Percentiles rank a stretch among this genome's conserved stretches.
These are phyloP conservation scores for Fulica atra DNA, from an alignment of 2,113 vertebrate species.

Conservation along the genomic window DNA sequence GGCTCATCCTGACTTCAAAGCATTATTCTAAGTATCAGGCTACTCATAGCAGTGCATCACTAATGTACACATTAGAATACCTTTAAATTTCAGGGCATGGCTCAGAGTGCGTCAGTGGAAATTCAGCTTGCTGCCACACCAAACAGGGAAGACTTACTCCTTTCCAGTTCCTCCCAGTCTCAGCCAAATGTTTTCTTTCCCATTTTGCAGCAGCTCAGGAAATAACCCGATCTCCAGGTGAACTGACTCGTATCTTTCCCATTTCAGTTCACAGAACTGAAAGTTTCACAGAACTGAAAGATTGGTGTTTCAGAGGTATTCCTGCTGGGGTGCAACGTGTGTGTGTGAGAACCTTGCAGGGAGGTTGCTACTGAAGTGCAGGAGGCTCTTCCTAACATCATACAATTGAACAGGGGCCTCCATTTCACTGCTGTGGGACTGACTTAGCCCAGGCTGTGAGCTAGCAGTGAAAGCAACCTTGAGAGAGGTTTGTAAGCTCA, in stretches of 20 bases:
- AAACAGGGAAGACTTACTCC: background rate
- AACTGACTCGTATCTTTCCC: background rate
- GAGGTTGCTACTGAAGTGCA: background rate
- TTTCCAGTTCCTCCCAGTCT: constrained; percentile 1
- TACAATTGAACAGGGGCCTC: background rate
- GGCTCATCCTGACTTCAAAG: constrained; percentile 32
- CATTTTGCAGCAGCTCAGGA: background rate
- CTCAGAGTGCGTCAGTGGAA: background rate
- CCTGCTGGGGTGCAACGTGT: background rate
- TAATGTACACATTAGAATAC: constrained; percentile 11
- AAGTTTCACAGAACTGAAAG: background rate
- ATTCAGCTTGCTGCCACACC: background rate
- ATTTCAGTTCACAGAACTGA: background rate
- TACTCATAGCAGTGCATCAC: background rate
- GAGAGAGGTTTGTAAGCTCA: background rate
- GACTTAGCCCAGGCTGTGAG: background rate
- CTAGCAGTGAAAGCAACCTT: background rate
- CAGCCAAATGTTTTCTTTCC: background rate
- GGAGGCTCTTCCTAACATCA: background rate
- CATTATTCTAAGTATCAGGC: background rate
- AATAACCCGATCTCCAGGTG: background rate
- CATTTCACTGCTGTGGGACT: background rate
- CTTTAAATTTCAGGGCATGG: background rate
- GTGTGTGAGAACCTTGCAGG: background rate
- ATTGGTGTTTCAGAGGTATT: background rate